A percentile compares a stretch with the other conserved stretches of the same genome.
Conservation (phyloP, 2,888 invertebrate species). For the Eilema depressum region DNA sequence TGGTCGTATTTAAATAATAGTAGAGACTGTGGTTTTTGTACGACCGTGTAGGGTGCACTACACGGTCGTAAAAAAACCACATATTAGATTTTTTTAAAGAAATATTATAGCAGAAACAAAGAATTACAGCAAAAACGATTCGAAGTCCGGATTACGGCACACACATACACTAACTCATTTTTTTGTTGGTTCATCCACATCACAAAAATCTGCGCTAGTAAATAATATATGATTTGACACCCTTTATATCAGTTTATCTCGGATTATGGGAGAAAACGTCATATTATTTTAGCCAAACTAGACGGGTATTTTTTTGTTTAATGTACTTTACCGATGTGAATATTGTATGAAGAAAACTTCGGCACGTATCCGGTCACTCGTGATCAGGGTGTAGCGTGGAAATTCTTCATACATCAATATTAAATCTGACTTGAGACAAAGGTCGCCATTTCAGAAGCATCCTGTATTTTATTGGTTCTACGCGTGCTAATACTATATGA, state of each 20-base stretch:
- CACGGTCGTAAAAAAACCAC: too few relatives aligned
- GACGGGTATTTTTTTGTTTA: background rate
- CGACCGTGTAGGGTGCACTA: too few relatives aligned
- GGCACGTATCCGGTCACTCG: conserved; percentile 7
- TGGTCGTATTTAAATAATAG: background rate
- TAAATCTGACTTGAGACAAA: conserved; percentile 32
- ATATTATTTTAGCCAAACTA: background rate
- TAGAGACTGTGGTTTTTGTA: background rate
- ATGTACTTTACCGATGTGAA: conserved; percentile 2
- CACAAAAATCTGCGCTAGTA: background rate
- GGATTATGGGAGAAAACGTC: background rate
- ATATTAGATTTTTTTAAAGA: too few relatives aligned
- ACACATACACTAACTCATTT: too few relatives aligned
- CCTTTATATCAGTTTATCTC: background rate
- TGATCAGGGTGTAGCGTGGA: conserved; percentile 16
- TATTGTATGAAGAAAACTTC: conserved; percentile 8
- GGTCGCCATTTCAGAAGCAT: conserved; percentile 22
- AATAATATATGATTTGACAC: background rate
- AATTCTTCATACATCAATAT: conserved; percentile 41
- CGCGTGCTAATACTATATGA: background rate
- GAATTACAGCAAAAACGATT: too few relatives aligned
- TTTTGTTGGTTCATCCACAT: background rate
- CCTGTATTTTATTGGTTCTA: background rate
- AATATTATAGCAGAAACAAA: too few relatives aligned
- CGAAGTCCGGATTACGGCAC: too few relatives aligned